These are phyloP conservation scores for Alcedo quadribrachys DNA, from an alignment of 2,797 vertebrate species.

Conservation along the genomic window DNA sequence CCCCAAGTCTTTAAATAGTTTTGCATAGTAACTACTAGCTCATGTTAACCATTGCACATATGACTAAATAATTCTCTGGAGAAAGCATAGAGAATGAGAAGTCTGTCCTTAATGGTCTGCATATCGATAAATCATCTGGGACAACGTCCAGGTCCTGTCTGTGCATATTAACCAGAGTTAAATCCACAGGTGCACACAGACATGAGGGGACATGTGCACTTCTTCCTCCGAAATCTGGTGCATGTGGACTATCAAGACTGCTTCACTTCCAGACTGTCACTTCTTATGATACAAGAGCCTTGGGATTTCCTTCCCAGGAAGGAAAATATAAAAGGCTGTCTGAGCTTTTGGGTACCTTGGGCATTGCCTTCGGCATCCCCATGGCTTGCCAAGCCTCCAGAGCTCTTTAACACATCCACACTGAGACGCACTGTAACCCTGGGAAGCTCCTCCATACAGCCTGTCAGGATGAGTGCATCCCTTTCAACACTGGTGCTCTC, in stretches of 20 bases:
- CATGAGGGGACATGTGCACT: accelerated
- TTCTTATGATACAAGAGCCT: background rate
- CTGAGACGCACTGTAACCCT: background rate
- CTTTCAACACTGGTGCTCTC: background rate
- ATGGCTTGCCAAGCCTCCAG: background rate
- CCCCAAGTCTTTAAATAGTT: background rate
- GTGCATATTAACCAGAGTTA: background rate
- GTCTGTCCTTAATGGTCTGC: background rate
- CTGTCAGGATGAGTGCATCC: background rate
- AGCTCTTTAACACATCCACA: background rate
- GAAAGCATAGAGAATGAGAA: background rate
- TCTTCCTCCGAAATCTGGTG: background rate
- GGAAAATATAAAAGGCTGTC: background rate
- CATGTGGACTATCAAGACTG: background rate
- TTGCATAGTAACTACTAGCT: background rate
- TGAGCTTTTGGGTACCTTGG: conserved; percentile 33
- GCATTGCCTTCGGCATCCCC: conserved; percentile 32
- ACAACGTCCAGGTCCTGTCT: background rate
- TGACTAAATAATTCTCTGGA: background rate
- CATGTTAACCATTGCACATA: background rate
- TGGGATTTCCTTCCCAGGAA: conserved; percentile 3
- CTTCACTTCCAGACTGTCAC: conserved; percentile 6
- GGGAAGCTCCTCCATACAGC: background rate
- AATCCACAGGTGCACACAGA: background rate
- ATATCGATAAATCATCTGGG: background rate